Evolutionary conservation across 2,797 vertebrate species (phyloP), one percentile per base, ranked within the genome.

Genomic region (Thamnophis elegans): DNA sequence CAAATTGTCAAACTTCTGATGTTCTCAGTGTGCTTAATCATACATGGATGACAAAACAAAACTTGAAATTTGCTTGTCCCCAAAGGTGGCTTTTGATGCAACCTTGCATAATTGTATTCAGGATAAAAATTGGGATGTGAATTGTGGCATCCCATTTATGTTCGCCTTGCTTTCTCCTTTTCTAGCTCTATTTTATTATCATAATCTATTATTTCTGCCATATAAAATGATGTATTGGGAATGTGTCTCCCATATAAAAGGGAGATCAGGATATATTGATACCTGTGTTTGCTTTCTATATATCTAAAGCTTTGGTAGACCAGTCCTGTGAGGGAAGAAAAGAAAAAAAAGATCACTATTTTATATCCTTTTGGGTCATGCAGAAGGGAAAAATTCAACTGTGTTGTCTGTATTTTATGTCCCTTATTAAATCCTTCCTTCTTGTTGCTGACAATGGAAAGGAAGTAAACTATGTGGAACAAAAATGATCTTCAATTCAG

Each of bases 1-100:
- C 87, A 91, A 93, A 95, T 95, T 1, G 95, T 90, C n/a, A 95
- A 97, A 94, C 94, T 96, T 96, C 95, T 97, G 96, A 94, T 11
- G 0, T 95, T 96, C 95, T 96, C 25, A 60, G 78, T 3, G 3
- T 94, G 92, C 92, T 95, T 92, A 94, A 91, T 3, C 3, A 42
- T 94, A 93, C 91, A 92, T 93, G 28, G 93, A 4, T 95, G 95
- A 95, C 96, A 95, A 96, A 97, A 95, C 93, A 90, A 96, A 95
- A 93, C 92, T 85, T 91, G 89, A 95, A 91, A 28, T 89, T 53
- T 12, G 42, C 51, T 91, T 91, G 88, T 94, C 91, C 94, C 88
- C 87, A 92, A 95, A 97, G 85, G 93, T 94, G 92, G 62, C 90
- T 94, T 96, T 94, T 96, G 95, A 90, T 95, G 92, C 92, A 93